Conservation (phyloP, 30 jellyfish, hydroid and myxozoan genomes). For the Rhopilema esculentum region DNA sequence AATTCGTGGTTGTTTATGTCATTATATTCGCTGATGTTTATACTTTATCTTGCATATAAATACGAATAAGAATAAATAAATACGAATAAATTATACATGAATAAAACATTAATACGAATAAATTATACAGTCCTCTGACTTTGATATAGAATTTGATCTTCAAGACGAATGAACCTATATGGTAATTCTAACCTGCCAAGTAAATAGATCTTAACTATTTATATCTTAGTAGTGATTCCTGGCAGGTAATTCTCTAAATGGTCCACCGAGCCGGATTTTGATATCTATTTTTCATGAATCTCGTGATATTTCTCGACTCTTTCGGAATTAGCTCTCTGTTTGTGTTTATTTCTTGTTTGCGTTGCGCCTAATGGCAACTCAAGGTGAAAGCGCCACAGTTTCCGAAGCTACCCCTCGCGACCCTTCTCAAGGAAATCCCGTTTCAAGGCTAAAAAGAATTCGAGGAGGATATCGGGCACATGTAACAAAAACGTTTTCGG, state of each 20-base stretch:
- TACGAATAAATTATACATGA: too few relatives aligned
- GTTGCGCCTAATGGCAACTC: neutral
- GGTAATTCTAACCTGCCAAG: neutral
- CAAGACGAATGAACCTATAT: neutral
- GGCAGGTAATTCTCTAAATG: neutral
- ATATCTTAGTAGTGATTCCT: neutral
- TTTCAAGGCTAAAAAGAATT: slow-evolving; percentile 1
- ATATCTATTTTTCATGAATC: neutral
- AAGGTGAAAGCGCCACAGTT: slow-evolving; percentile 14
- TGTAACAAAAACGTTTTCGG: slow-evolving; percentile 11
- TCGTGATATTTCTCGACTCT: neutral
- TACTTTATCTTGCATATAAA: too few relatives aligned
- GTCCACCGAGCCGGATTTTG: neutral
- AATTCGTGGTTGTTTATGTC: too few relatives aligned
- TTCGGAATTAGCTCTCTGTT: neutral
- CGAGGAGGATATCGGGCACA: slow-evolving; percentile 5
- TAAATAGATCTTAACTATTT: neutral
- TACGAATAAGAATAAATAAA: too few relatives aligned
- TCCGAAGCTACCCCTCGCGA: neutral
- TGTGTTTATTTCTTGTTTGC: neutral
- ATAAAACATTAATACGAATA: too few relatives aligned
- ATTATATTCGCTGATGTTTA: too few relatives aligned
- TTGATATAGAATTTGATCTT: neutral
- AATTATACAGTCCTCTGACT: neutral
- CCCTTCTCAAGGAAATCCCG: slow-evolving; percentile 4